Conservation (phyloP, 2,113 vertebrate genomes). For the Syngnathus typhle region DNA sequence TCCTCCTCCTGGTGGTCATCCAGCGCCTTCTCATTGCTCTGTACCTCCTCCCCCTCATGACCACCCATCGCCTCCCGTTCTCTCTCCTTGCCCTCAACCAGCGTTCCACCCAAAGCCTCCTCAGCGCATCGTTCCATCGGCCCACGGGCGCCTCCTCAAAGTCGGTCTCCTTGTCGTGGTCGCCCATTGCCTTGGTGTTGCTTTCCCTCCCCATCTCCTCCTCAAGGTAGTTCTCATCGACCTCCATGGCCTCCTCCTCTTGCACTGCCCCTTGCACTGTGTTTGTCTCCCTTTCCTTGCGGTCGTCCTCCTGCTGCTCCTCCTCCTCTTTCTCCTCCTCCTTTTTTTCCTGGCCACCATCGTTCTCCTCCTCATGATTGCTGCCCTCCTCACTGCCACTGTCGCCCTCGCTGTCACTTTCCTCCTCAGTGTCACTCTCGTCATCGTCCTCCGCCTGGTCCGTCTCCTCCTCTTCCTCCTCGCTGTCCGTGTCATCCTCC, state of each 20-base stretch:
- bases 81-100: not conserved
- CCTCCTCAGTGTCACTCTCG: not conserved
- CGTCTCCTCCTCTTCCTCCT: not conserved
- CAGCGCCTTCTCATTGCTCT: slow-evolving; percentile 4
- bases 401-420: not conserved
- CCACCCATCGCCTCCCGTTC: not conserved
- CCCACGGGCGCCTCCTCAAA: not conserved
- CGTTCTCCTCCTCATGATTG: not conserved
- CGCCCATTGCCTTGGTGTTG: slow-evolving; percentile 1
- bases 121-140: not conserved
- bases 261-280: too few relatives aligned
- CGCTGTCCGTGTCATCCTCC: not conserved
- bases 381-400: not conserved
- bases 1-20: slow-evolving; percentile 7
- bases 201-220: not conserved
- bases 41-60: slow-evolving; percentile 10
- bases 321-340: not conserved
- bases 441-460: not conserved
- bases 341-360: not conserved
- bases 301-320: not conserved
- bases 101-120: not conserved
- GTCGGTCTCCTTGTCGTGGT: not conserved
- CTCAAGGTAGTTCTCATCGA: not conserved
- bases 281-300: not conserved
- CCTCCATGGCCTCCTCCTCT: not conserved